Base-by-base conservation (phyloP, 2,888 invertebrate genomes). In the Antheraea yamamai region DNA sequence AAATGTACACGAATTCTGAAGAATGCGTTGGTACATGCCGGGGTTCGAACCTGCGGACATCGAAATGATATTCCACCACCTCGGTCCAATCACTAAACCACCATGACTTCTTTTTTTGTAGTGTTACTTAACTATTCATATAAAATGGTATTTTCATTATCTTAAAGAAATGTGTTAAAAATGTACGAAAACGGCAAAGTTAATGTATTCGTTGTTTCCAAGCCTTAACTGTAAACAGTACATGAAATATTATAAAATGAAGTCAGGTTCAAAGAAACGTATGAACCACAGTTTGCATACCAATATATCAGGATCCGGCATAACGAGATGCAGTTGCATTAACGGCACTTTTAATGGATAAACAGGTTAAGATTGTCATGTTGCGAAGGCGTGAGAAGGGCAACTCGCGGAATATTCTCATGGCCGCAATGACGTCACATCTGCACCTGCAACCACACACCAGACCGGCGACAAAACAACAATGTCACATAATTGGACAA, bases 361-460 rank as follows among this genome's bases (percentile, higher is more conserved):
- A 89, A 93, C 93, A 88, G 91, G 94, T 93, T 92, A 87, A 85
- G 87, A 88, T 87, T 89, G 90, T 88, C 89, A 88, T 87, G 85
- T 81, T 83, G 90, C 83, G 92, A 87, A 92, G 94, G 93, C 94
- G 94, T 94, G 94, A 93, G 94, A 94, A 91, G 91, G 90, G 91
- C 89, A 83, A 88, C 85, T 87, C 86, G 85, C 83, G 88, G 90
- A 85, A 87, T 88, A 89, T 91, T 93, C 93, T 92, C 94, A 94
- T 89, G 92, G 92, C 79, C 87, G 80, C 78, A 87, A 80, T 92
- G 91, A 92, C 92, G 92, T 93, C 93, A 92, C 81, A 83, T 80
- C 82, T 85, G 87, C 92, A 94, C 94, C 94, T 94, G 93, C 91
- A 88, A 77, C 64, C 64, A 66, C 80, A 79, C 82, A 82, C 84